These are phyloP conservation scores for Tuta absoluta DNA, from an alignment of 2,888 invertebrate species.

Conservation along the genomic window DNA sequence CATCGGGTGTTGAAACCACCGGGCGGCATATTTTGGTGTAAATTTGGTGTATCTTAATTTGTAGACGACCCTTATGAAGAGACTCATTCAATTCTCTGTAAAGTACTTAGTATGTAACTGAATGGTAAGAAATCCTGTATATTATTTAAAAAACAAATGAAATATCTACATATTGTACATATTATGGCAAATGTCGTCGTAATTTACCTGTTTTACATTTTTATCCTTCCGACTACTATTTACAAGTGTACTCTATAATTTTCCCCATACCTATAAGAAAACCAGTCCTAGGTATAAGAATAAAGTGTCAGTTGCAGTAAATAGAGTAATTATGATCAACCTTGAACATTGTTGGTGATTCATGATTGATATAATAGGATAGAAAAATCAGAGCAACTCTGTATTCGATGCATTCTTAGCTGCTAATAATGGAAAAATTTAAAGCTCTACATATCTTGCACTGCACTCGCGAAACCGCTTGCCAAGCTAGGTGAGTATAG, in stretches of 20 bases:
- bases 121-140: slow-evolving; percentile 34
- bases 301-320: slow-evolving; percentile 50
- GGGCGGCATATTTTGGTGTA: too few species aligned
- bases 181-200: not conserved
- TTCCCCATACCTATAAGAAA: slow-evolving; percentile 42
- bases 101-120: too few species aligned
- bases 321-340: slow-evolving; percentile 65
- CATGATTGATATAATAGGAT: slow-evolving; percentile 31
- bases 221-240: not conserved
- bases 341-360: slow-evolving; percentile 57
- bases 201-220: not conserved
- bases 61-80: too few species aligned
- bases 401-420: not conserved
- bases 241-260: slow-evolving; percentile 33
- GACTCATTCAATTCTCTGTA: too few species aligned
- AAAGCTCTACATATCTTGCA: too few species aligned
- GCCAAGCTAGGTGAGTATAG: too few species aligned
- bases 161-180: not conserved
- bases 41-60: too few species aligned
- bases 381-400: not conserved
- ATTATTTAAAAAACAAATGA: not conserved
- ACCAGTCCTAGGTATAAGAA: slow-evolving; percentile 62
- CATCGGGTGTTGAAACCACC: too few species aligned
- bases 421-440: not conserved
- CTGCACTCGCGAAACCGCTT: too few species aligned